Conservation (phyloP, 2,888 invertebrate genomes). For the Terebella lapidaria region DNA sequence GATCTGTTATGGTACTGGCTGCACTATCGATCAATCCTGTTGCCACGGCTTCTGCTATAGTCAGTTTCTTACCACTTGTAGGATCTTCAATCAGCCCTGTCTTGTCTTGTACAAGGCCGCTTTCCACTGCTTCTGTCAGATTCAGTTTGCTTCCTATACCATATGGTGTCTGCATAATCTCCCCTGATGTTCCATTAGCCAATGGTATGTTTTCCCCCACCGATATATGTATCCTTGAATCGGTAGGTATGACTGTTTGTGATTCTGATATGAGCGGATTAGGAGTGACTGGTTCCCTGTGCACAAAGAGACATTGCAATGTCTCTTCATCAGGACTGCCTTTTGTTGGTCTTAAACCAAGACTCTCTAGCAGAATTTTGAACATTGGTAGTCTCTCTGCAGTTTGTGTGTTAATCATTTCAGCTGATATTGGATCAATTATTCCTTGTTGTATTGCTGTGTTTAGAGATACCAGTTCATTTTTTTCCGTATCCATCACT, state of each 20-base stretch:
- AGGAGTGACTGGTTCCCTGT: too few species aligned
- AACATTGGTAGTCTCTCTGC: background rate
- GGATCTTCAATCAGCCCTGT: slow-evolving; percentile 41
- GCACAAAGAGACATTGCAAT: too few species aligned
- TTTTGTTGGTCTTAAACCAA: background rate
- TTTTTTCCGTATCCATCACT: slow-evolving; percentile 30
- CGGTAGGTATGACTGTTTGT: too few species aligned
- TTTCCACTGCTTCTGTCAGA: slow-evolving; percentile 67
- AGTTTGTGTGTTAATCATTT: background rate
- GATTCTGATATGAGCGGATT: too few species aligned
- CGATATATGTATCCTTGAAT: too few species aligned
- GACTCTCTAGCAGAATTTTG: background rate
- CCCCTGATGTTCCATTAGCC: too few species aligned
- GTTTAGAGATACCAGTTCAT: slow-evolving; percentile 23
- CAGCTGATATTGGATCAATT: background rate
- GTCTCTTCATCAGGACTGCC: too few species aligned
- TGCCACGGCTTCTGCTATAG: slow-evolving; percentile 25
- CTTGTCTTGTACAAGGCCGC: slow-evolving; percentile 38
- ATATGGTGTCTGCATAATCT: too few species aligned
- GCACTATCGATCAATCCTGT: slow-evolving; percentile 63
- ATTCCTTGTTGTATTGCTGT: background rate
- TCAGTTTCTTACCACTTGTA: slow-evolving; percentile 28
- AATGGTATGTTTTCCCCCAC: too few species aligned
- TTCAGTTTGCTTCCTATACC: too few species aligned
- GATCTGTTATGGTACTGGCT: slow-evolving; percentile 35